A percentile compares a stretch with the other conserved stretches of the same genome.
These are phyloP conservation scores for Novumbra hubbsi DNA, from an alignment of 2,797 vertebrate genomes.

Conservation along the genomic window DNA sequence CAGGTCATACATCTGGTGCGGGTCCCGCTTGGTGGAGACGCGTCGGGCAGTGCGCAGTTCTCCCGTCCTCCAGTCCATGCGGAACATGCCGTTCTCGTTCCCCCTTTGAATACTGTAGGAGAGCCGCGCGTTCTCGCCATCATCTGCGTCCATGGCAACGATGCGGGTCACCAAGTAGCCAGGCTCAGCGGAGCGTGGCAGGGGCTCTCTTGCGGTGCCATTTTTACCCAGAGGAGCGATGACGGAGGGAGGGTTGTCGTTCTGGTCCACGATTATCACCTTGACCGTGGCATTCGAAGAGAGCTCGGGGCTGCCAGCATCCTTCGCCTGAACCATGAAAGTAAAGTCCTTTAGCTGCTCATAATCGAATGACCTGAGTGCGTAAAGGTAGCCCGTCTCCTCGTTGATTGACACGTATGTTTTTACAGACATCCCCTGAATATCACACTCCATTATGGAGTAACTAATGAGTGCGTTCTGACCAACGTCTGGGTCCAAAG, in stretches of 20 bases:
- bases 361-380: conserved; percentile 93
- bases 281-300: conserved; percentile 87
- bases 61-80: conserved; percentile 96
- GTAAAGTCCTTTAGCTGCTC: conserved; percentile 95
- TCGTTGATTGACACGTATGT: conserved; percentile 98
- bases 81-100: conserved; percentile 91
- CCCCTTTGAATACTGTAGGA: conserved; percentile 94
- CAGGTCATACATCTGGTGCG: conserved; percentile 88
- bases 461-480: conserved; percentile 88
- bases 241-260: conserved; percentile 90
- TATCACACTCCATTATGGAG: conserved; percentile 92
- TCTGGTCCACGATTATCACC: conserved; percentile 92
- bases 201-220: conserved; percentile 86
- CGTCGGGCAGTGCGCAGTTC: conserved; percentile 88
- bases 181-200: conserved; percentile 90
- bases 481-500: conserved; percentile 87
- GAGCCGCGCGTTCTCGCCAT: conserved; percentile 91
- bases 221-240: conserved; percentile 90
- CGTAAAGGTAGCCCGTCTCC: conserved; percentile 95
- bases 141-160: conserved; percentile 90
- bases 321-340: conserved; percentile 89
- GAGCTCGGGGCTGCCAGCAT: conserved; percentile 81
- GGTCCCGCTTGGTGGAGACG: conserved; percentile 85
- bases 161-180: conserved; percentile 91
- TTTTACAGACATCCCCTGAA: conserved; percentile 96